Percentiles rank a stretch among this genome's conserved stretches.
phyloP scores from a whole-genome alignment of 2,888 invertebrate genomes.

The Mesochorus sp. region DNA sequence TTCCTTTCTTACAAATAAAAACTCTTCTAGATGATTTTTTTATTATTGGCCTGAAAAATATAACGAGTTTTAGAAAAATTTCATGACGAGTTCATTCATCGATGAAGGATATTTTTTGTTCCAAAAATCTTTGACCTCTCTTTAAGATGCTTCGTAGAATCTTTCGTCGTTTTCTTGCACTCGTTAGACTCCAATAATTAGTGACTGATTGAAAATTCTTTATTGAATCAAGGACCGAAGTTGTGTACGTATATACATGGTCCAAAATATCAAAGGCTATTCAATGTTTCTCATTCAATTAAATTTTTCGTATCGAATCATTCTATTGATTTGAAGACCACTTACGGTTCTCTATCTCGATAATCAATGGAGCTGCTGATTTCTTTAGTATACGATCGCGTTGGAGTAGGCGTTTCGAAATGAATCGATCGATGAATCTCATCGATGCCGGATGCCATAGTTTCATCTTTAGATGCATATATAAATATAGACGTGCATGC shows the following conservation, averaged over 20 bases:
- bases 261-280: background rate
- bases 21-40: too few species aligned
- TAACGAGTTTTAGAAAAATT: background rate
- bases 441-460: slow-evolving; percentile 58
- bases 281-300: slow-evolving; percentile 49
- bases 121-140: background rate
- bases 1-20: too few species aligned
- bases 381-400: slow-evolving; percentile 51
- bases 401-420: slow-evolving; percentile 50
- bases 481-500: background rate
- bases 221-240: too few species aligned
- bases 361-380: slow-evolving; percentile 59
- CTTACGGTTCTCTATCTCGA: slow-evolving; percentile 57
- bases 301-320: slow-evolving; percentile 44
- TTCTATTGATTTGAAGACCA: slow-evolving; percentile 48
- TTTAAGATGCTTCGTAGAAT: too few species aligned
- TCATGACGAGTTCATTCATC: too few species aligned
- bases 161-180: too few species aligned
- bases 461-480: background rate
- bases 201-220: too few species aligned
- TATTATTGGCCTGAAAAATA: too few species aligned
- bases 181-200: too few species aligned
- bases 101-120: too few species aligned
- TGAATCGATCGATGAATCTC: slow-evolving; percentile 61
- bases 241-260: too few species aligned